Percentiles rank a stretch among this genome's conserved stretches.
Conservation (phyloP, 2,888 invertebrate genomes). For the Orthosia incerta region DNA sequence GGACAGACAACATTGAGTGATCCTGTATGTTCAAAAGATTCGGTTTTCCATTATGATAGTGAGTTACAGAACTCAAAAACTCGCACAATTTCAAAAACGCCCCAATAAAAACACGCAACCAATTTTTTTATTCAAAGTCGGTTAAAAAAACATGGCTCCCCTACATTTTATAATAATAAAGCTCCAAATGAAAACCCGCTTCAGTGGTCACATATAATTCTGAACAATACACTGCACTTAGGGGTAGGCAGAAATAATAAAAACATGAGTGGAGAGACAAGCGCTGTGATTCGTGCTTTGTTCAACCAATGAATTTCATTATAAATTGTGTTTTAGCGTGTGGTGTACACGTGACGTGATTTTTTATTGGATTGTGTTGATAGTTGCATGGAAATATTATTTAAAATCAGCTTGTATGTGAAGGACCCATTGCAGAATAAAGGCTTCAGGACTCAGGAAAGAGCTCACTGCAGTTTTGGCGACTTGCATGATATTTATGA, state of each 20-base stretch:
- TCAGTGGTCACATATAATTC: constrained; percentile 62
- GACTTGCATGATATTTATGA: too few species aligned
- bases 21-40: too few species aligned
- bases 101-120: constrained; percentile 12
- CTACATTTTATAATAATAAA: constrained; percentile 63
- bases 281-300: constrained; percentile 51
- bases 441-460: too few species aligned
- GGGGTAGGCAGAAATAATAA: constrained; percentile 56
- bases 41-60: too few species aligned
- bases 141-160: constrained; percentile 47
- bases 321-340: constrained; percentile 23
- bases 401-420: not conserved
- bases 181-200: constrained; percentile 59
- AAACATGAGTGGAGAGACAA: constrained; percentile 58
- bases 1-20: too few species aligned
- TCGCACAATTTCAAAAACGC: too few species aligned
- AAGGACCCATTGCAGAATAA: too few species aligned
- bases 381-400: not conserved
- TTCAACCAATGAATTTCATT: constrained; percentile 50
- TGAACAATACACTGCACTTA: constrained; percentile 45
- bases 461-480: too few species aligned
- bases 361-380: not conserved
- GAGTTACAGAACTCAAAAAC: too few species aligned
- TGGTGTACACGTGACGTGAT: constrained; percentile 4
- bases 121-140: constrained; percentile 21